Conservation (phyloP, 2,888 invertebrate species). For the Melieria omissa region DNA sequence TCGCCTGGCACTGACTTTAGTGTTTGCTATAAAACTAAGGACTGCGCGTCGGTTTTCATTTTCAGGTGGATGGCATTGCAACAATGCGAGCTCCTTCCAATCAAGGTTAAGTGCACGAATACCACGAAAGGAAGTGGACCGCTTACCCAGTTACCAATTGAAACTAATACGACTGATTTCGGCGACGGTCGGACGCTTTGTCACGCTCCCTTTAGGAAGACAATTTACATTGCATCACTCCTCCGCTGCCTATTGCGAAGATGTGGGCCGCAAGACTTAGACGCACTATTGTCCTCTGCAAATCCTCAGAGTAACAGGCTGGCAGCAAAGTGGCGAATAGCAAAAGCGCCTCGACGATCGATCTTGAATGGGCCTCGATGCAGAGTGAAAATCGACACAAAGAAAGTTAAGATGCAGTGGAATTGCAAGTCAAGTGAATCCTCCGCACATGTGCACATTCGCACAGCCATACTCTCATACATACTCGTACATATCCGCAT, state of each 20-base stretch:
- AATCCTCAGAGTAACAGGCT: conserved; percentile 67
- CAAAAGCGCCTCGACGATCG: conserved; percentile 46
- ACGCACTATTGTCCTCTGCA: conserved; percentile 67
- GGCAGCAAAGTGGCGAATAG: conserved; percentile 59
- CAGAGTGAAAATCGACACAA: not conserved
- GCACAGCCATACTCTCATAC: not conserved
- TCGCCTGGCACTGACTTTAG: too few species aligned
- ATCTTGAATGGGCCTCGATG: not conserved
- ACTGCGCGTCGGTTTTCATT: too few species aligned
- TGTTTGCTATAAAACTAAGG: too few species aligned
- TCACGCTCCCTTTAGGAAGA: not conserved
- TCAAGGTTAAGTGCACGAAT: conserved; percentile 49
- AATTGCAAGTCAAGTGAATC: not conserved
- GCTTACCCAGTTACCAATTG: too few species aligned
- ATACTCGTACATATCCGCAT: not conserved
- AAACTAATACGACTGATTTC: too few species aligned
- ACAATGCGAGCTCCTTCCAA: conserved; percentile 51
- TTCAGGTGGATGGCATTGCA: not conserved
- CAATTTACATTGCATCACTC: not conserved
- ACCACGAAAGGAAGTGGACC: not conserved
- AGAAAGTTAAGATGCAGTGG: not conserved
- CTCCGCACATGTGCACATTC: not conserved
- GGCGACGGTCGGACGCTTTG: not conserved
- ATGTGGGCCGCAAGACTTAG: conserved; percentile 51
- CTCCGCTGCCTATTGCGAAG: conserved; percentile 17